Conservation (phyloP, 2,113 vertebrate genomes). For the Prunella himalayana region DNA sequence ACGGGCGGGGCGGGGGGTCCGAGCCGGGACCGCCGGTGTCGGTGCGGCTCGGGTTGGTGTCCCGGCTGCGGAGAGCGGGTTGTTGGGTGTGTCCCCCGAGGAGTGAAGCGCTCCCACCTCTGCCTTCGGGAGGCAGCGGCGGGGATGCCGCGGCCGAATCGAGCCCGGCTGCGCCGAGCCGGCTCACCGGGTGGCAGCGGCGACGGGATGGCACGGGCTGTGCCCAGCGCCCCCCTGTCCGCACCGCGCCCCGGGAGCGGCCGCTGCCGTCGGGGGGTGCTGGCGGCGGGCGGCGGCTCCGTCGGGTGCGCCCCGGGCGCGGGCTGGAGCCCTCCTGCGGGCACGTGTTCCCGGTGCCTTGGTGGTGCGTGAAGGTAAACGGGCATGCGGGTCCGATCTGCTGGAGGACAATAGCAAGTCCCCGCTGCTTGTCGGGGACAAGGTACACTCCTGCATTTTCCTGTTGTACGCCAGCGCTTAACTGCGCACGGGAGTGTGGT, state of each 20-base stretch:
- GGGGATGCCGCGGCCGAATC: background rate
- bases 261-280: background rate
- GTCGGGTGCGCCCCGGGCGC: background rate
- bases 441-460: accelerated
- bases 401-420: background rate
- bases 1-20: background rate
- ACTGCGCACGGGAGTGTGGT: accelerated
- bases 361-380: accelerated
- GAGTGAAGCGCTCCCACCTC: background rate
- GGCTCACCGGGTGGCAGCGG: background rate
- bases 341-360: background rate
- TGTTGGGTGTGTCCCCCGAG: background rate
- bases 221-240: background rate
- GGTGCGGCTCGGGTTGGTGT: background rate
- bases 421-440: background rate
- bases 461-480: accelerated
- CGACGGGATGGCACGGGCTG: background rate
- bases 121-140: background rate
- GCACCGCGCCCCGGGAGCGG: background rate
- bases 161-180: background rate
- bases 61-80: background rate
- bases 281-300: background rate
- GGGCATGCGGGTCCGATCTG: background rate
- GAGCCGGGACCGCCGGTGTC: background rate
- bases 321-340: background rate